Evolutionary conservation across 1,140 invertebrate species (phyloP), one percentile per base, ranked within the genome.

Genomic region (Hyles euphorbiae): DNA sequence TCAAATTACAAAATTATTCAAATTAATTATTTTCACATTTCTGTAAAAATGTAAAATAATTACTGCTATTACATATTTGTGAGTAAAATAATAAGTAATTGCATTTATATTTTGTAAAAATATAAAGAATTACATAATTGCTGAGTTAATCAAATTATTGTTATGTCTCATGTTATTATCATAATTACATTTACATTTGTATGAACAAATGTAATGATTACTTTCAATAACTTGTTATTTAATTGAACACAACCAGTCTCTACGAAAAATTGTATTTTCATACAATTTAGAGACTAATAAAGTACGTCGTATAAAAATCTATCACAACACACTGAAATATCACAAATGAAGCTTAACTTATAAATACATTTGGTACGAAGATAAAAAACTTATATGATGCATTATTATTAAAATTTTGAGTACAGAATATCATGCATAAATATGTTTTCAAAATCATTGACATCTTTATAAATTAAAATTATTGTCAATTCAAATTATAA

Each of bases 291-390:
- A 52, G n/a, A 33, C 50, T 32, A n/a, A 52, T 22, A 12, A 11
- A 22, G 10, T 5, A 50, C 32, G 32, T 33, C 22, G 6, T 50
- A 50, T 54, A 58, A 63, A 22, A 58, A 11, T 46, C 34, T 67
- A 72, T 72, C 62, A 69, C 67, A 72, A 69, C 67, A 67, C 70
- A 69, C 70, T 44, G 47, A 61, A 62, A 60, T 71, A 65, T 66
- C 67, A 71, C 60, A 71, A 62, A 56, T 69, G 61, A 46, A 34
- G 32, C 52, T 63, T 63, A 61, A 54, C 52, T 62, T 65, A 47
- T 54, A 67, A 66, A 72, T 66, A 66, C 63, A 65, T 58, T 70
- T 59, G 62, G 63, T 54, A 67, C 55, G 43, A 54, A 43, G 45
- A 12, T 34, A 44, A 34, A 47, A 47, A 32, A 56, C 1, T 40